These are phyloP conservation scores for Perca fluviatilis DNA, from an alignment of 2,113 vertebrate genomes.

Conservation along the genomic window DNA sequence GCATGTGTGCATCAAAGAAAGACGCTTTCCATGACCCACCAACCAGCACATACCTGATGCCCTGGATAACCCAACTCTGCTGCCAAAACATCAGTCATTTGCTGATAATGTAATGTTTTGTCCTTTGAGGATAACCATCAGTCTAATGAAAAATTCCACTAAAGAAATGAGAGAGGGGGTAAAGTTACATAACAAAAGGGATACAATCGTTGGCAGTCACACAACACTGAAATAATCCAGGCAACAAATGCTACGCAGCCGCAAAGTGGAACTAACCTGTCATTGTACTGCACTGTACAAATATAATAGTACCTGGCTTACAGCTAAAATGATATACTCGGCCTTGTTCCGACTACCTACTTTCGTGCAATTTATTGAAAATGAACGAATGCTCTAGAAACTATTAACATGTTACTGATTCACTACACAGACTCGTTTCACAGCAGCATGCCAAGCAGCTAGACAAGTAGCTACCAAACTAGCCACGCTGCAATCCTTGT, in stretches of 20 bases:
- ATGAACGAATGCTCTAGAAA: background rate
- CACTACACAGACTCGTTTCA: background rate
- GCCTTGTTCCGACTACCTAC: background rate
- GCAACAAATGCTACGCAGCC: background rate
- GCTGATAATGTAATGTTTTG: slow-evolving; percentile 22
- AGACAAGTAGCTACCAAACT: background rate
- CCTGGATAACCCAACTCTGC: slow-evolving; percentile 4
- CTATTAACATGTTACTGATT: background rate
- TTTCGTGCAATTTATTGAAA: background rate
- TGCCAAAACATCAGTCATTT: slow-evolving; percentile 27
- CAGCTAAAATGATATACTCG: background rate
- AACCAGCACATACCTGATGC: background rate
- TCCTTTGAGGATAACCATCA: slow-evolving; percentile 39
- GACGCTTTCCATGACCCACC: background rate
- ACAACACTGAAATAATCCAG: slow-evolving; percentile 26
- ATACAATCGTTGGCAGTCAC: slow-evolving; percentile 21
- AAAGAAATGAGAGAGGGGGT: slow-evolving; percentile 27
- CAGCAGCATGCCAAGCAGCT: background rate
- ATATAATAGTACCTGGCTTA: background rate
- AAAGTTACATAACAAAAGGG: slow-evolving; percentile 20
- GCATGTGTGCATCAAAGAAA: background rate
- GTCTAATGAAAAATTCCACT: slow-evolving; percentile 45
- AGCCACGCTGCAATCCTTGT: background rate
- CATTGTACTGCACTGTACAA: background rate
- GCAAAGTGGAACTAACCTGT: background rate